Percentiles rank a stretch among this genome's conserved stretches.
Conservation (phyloP, 2,797 vertebrate genomes). For the Corythornis leucogaster region DNA sequence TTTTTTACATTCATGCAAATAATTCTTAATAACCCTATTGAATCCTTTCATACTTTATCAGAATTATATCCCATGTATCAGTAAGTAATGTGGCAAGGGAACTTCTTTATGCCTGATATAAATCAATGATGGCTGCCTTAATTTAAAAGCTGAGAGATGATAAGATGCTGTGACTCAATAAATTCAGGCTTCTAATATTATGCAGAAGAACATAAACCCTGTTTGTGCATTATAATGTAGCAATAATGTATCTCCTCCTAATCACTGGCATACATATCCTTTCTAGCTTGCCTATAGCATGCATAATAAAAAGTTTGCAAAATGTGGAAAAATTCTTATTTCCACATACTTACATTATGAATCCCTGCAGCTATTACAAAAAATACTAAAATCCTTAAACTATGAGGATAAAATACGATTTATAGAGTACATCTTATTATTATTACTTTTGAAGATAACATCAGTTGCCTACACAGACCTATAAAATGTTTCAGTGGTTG, state of each 20-base stretch:
- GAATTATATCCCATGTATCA: slow-evolving; percentile 57
- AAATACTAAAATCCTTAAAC: background rate
- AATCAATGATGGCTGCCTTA: slow-evolving; percentile 62
- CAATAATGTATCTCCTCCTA: slow-evolving; percentile 70
- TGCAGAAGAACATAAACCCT: slow-evolving; percentile 75
- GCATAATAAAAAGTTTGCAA: slow-evolving; percentile 73
- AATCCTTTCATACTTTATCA: slow-evolving; percentile 15
- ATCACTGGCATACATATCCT: slow-evolving; percentile 67
- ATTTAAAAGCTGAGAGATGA: slow-evolving; percentile 72
- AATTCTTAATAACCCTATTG: slow-evolving; percentile 56
- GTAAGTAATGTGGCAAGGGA: slow-evolving; percentile 52
- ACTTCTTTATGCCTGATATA: slow-evolving; percentile 61
- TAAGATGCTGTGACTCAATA: slow-evolving; percentile 68
- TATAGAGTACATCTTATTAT: slow-evolving; percentile 31
- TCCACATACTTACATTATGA: slow-evolving; percentile 61
- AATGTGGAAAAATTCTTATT: slow-evolving; percentile 66
- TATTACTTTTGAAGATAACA: slow-evolving; percentile 40
- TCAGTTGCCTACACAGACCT: slow-evolving; percentile 1
- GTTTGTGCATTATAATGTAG: slow-evolving; percentile 71
- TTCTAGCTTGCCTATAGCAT: slow-evolving; percentile 70
- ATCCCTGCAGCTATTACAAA: slow-evolving; percentile 69
- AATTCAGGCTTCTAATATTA: slow-evolving; percentile 72
- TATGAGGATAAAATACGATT: slow-evolving; percentile 39
- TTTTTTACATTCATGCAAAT: slow-evolving; percentile 11
- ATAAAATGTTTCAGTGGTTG: slow-evolving; percentile 20